These are phyloP conservation scores for Syrmaticus mikado DNA, from an alignment of 2,113 vertebrate species.

Conservation along the genomic window DNA sequence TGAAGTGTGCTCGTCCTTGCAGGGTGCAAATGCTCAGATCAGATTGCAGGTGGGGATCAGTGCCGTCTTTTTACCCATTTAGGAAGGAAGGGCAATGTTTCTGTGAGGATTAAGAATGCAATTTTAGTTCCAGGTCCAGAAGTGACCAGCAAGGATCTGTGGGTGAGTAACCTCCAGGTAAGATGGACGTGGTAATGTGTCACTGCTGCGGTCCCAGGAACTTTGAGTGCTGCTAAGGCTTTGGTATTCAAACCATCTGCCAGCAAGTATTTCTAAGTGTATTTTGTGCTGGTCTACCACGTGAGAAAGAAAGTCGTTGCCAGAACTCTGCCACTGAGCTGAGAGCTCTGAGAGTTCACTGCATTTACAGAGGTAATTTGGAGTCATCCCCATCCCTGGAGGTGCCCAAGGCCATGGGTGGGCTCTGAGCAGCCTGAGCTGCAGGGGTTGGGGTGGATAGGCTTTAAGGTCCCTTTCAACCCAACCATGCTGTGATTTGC, in stretches of 20 bases:
- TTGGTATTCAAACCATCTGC: neutral
- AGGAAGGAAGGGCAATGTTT: neutral
- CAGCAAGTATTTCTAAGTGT: neutral
- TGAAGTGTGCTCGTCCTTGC: neutral
- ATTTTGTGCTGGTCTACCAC: neutral
- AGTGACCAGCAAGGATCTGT: neutral
- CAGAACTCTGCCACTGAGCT: neutral
- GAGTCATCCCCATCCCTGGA: too few relatives aligned
- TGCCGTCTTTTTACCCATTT: neutral
- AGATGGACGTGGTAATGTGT: neutral
- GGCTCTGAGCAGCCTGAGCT: too few relatives aligned
- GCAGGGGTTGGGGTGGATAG: too few relatives aligned
- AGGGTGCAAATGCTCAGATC: neutral
- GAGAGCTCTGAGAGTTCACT: neutral
- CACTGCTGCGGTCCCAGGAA: neutral
- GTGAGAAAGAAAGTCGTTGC: neutral
- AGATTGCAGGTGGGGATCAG: neutral
- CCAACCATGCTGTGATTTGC: neutral
- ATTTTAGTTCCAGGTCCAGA: neutral
- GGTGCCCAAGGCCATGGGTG: too few relatives aligned
- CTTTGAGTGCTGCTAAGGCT: neutral
- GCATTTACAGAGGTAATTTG: neutral
- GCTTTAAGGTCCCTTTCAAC: too few relatives aligned
- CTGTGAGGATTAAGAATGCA: neutral
- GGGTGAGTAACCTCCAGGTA: neutral